These are phyloP conservation scores for Calcarius lapponicus DNA, from an alignment of 2,797 vertebrate genomes.

Conservation along the genomic window DNA sequence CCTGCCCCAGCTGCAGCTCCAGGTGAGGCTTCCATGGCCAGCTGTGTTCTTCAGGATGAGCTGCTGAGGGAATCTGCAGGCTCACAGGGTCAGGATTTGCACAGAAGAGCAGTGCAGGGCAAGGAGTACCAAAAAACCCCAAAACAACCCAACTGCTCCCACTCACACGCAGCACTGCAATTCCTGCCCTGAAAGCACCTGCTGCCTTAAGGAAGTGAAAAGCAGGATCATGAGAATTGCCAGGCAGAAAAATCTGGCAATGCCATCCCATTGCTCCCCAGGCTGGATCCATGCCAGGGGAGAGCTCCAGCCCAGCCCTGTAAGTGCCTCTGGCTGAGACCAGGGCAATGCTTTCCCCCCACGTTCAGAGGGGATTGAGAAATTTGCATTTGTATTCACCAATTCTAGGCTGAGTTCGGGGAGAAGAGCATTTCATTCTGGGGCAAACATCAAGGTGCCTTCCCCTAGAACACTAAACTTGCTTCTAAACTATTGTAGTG, in stretches of 20 bases:
- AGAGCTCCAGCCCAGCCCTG: not conserved
- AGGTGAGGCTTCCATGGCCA: not conserved
- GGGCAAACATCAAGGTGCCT: not conserved
- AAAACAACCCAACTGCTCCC: not conserved
- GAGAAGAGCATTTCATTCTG: not conserved
- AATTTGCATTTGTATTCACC: not conserved
- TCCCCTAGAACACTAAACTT: not conserved
- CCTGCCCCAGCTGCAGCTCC: not conserved
- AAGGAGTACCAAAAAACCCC: not conserved
- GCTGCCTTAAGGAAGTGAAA: not conserved
- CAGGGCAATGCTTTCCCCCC: not conserved
- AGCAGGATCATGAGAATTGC: not conserved
- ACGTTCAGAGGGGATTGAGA: not conserved
- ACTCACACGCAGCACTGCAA: too few species aligned
- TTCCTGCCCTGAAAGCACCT: not conserved
- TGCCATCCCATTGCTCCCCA: not conserved
- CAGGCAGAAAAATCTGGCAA: not conserved
- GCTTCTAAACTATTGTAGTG: not conserved
- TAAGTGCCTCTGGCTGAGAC: not conserved
- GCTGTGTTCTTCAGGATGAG: not conserved
- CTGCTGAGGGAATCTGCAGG: not conserved
- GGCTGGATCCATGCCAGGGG: fast-evolving
- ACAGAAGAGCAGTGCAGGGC: fast-evolving
- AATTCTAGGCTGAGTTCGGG: not conserved
- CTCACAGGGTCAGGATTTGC: not conserved